These are phyloP conservation scores for Caenorhabditis panamensis DNA, from an alignment of 2,888 invertebrate genomes.

Conservation along the genomic window DNA sequence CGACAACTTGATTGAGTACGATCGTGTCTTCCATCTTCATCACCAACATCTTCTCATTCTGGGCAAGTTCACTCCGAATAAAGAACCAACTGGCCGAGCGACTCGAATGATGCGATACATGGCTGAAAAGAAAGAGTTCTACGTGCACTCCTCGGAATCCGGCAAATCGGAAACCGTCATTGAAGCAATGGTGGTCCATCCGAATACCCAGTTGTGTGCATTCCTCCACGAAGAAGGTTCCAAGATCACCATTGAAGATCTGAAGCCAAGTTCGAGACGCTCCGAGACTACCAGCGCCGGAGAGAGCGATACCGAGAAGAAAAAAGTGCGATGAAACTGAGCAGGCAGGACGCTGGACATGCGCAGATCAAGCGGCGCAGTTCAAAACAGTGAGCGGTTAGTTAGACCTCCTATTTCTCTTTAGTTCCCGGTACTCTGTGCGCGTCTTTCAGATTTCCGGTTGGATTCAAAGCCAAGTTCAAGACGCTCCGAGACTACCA, in stretches of 20 bases:
- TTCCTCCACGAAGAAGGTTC: slow-evolving; percentile 38
- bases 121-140: slow-evolving; percentile 9
- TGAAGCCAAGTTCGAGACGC: slow-evolving; percentile 54
- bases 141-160: neutral
- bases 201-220: slow-evolving; percentile 27
- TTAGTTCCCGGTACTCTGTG: too few relatives aligned
- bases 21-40: slow-evolving; percentile 31
- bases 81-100: slow-evolving; percentile 10
- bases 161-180: slow-evolving; percentile 30
- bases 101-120: slow-evolving; percentile 25
- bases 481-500: slow-evolving; percentile 58
- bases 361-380: too few relatives aligned
- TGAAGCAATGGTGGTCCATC: slow-evolving; percentile 32
- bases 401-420: too few relatives aligned
- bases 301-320: slow-evolving; percentile 40
- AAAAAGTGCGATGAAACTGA: too few relatives aligned
- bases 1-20: slow-evolving; percentile 28
- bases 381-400: too few relatives aligned
- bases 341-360: too few relatives aligned
- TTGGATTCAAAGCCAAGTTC: too few relatives aligned
- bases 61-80: slow-evolving; percentile 34
- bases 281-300: slow-evolving; percentile 49
- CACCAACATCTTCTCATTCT: slow-evolving; percentile 30
- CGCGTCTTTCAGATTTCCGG: too few relatives aligned
- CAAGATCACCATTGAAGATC: slow-evolving; percentile 46